Percentiles rank a stretch among this genome's conserved stretches.
Evolutionary conservation across 1,140 invertebrate genomes (phyloP).

Genomic region (Aplysia californica): DNA sequence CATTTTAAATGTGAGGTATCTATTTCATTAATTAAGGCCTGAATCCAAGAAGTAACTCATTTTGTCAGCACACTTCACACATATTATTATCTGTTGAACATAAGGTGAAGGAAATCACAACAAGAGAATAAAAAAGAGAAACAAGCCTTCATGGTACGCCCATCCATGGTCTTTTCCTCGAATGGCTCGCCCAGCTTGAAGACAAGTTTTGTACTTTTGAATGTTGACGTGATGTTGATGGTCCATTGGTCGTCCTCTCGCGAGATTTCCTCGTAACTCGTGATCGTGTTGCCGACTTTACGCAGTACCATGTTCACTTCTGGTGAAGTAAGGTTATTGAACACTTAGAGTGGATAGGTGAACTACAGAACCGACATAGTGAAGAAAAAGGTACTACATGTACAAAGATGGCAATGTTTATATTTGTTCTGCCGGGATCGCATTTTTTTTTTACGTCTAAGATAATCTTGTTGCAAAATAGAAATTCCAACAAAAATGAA

Average conservation of each 20-base stretch:
- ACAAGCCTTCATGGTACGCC: conserved; percentile 80
- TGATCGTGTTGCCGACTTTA: conserved; percentile 80
- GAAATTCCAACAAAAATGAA: background rate
- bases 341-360: background rate
- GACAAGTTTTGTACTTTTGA: conserved; percentile 82
- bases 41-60: too few relatives aligned
- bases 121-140: too few relatives aligned
- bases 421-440: too few relatives aligned
- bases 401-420: too few relatives aligned
- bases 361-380: background rate
- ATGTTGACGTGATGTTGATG: conserved; percentile 83
- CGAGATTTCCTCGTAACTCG: conserved; percentile 80
- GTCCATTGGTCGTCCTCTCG: conserved; percentile 78
- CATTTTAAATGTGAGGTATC: too few relatives aligned
- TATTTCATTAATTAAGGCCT: too few relatives aligned
- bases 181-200: conserved; percentile 87
- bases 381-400: background rate
- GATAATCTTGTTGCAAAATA: background rate
- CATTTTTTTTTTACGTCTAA: too few relatives aligned
- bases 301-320: conserved; percentile 81
- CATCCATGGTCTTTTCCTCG: conserved; percentile 87
- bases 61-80: too few relatives aligned
- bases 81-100: too few relatives aligned
- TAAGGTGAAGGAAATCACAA: too few relatives aligned
- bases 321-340: conserved; percentile 63